phyloP scores from a whole-genome alignment of 2,797 vertebrate species.

The Parauchenoglanis ngamensis region DNA sequence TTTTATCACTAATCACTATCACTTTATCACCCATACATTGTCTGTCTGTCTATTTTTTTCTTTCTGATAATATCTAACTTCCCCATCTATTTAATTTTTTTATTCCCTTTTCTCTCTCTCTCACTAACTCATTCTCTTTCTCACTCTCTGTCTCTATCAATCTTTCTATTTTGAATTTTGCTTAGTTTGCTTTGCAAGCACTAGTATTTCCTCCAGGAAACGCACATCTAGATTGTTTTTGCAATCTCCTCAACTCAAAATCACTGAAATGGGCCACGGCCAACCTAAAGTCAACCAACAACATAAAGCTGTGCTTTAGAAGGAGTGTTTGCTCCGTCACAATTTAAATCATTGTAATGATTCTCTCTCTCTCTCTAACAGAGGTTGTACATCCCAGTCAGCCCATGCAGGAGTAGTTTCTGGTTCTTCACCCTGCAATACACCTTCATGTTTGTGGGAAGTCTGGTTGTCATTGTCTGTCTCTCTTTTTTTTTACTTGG shows the following conservation, averaged over 20 bases:
- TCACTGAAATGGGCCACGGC: not conserved
- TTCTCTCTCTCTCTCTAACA: constrained; percentile 60
- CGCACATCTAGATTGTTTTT: not conserved
- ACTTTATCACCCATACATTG: no score
- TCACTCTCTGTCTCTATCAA: no score
- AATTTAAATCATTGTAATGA: not conserved
- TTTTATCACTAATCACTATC: no score
- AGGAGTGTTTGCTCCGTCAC: not conserved
- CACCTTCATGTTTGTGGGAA: constrained; percentile 86
- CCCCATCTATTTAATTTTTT: no score
- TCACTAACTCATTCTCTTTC: no score
- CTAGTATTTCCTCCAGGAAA: no score
- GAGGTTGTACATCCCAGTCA: constrained; percentile 90
- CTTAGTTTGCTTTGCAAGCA: no score
- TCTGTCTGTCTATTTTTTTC: no score
- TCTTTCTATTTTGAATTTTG: no score
- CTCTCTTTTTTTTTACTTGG: constrained; percentile 97
- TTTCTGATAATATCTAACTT: no score
- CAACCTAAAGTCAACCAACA: not conserved
- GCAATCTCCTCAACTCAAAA: not conserved
- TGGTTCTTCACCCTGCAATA: constrained; percentile 89
- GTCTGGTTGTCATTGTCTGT: constrained; percentile 85
- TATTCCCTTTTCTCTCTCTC: no score
- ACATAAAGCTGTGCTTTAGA: not conserved
- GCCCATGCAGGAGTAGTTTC: constrained; percentile 81